Evolutionary conservation across 2,113 vertebrate genomes (phyloP).

Genomic region (Eolophus roseicapilla): DNA sequence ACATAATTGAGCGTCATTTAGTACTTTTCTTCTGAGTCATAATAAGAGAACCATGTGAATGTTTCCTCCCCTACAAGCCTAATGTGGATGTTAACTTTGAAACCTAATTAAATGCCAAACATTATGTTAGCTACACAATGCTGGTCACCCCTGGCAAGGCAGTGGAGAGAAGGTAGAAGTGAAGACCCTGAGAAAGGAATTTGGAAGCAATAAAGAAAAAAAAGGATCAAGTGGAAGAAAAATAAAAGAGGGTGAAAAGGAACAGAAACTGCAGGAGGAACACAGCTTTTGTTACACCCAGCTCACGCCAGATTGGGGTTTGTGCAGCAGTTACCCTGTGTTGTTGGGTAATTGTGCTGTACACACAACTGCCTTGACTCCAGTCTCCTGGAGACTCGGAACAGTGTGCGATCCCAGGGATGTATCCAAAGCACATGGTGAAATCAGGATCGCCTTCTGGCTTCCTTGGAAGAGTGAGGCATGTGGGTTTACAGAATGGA

Average conservation of each 20-base stretch:
- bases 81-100: neutral
- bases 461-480: neutral
- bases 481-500: neutral
- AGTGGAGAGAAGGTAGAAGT: neutral
- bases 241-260: neutral
- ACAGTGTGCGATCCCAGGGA: neutral
- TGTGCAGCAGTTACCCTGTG: neutral
- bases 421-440: neutral
- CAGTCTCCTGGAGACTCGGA: neutral
- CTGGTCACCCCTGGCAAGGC: neutral
- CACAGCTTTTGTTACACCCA: neutral
- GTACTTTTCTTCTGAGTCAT: constrained; percentile 48
- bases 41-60: neutral
- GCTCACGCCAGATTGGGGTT: neutral
- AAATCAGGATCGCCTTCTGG: neutral
- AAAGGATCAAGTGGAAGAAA: neutral
- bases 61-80: neutral
- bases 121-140: neutral
- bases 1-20: constrained; percentile 3
- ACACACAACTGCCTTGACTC: too few species aligned
- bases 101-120: neutral
- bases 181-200: neutral
- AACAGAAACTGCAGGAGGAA: neutral
- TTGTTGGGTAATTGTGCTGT: neutral
- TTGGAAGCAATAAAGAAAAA: neutral